phyloP scores from a whole-genome alignment of 2,113 vertebrate species.

The Psilopsiagon aurifrons region DNA sequence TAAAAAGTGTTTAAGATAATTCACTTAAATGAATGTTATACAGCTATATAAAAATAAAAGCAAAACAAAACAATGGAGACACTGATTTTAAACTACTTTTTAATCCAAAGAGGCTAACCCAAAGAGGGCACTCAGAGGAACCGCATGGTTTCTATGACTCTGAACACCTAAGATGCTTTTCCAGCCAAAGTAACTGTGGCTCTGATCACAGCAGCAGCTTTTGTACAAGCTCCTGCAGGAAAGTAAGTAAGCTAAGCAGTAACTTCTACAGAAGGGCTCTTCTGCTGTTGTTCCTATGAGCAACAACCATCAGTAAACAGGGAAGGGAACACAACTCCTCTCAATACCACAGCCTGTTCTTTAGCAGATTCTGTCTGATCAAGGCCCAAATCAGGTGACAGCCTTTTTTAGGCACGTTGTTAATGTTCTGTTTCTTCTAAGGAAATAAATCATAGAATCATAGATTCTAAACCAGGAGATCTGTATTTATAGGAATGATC shows the following conservation, averaged over 20 bases:
- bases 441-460: neutral
- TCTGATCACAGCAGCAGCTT: neutral
- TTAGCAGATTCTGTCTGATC: neutral
- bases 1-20: neutral
- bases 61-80: neutral
- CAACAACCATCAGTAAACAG: neutral
- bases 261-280: neutral
- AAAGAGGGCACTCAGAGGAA: neutral
- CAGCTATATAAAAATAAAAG: neutral
- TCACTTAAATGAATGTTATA: neutral
- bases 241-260: neutral
- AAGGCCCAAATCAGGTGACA: neutral
- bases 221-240: neutral
- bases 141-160: neutral
- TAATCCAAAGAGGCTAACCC: neutral
- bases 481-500: neutral
- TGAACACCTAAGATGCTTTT: neutral
- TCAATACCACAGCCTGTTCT: neutral
- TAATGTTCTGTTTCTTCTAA: neutral
- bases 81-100: neutral
- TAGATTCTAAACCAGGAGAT: neutral
- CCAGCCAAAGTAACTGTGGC: neutral
- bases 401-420: accelerated
- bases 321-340: neutral
- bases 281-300: neutral